These are phyloP conservation scores for Lycophotia porphyrea DNA, from an alignment of 2,888 invertebrate genomes.

Conservation along the genomic window DNA sequence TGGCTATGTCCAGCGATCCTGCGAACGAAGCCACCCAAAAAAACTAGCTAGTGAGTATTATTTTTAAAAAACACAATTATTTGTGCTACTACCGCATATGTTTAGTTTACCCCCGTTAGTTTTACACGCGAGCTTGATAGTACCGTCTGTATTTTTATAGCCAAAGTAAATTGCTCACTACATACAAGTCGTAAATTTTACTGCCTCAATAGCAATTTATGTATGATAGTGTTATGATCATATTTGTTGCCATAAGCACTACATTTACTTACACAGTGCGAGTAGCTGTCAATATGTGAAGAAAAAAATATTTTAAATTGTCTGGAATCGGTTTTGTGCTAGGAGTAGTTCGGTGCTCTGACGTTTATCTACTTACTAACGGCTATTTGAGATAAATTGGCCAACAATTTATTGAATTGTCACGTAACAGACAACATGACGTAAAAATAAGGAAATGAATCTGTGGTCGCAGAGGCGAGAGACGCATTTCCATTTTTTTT, in stretches of 20 bases:
- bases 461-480: neutral
- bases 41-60: neutral
- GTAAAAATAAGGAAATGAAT: neutral
- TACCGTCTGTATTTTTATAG: slow-evolving; percentile 33
- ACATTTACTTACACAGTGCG: slow-evolving; percentile 21
- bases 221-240: slow-evolving; percentile 32
- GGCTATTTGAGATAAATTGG: neutral
- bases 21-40: neutral
- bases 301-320: slow-evolving; percentile 11
- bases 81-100: neutral
- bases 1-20: neutral
- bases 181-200: slow-evolving; percentile 48
- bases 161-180: slow-evolving; percentile 35
- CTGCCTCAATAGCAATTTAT: slow-evolving; percentile 27
- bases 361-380: neutral
- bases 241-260: slow-evolving; percentile 36
- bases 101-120: neutral
- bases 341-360: neutral
- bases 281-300: neutral
- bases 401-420: neutral
- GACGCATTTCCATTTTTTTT: neutral
- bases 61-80: neutral
- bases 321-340: slow-evolving; percentile 6
- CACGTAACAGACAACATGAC: neutral
- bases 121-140: slow-evolving; percentile 7